These are phyloP conservation scores for Adoxophyes honmai DNA, from an alignment of 1,140 invertebrate species.

Conservation along the genomic window DNA sequence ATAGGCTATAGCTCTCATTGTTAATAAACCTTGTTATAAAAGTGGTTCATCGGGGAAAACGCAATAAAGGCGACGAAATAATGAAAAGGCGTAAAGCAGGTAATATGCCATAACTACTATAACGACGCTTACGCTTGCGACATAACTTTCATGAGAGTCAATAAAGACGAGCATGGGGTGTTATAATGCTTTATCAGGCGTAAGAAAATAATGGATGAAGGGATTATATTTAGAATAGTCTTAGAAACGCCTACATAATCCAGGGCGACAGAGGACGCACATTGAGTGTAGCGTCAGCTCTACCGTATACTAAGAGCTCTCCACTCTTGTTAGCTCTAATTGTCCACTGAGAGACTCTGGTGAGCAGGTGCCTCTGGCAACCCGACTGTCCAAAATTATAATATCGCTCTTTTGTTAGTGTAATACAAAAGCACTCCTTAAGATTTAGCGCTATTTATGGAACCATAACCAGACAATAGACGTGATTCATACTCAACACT, in stretches of 20 bases:
- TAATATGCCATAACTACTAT: slow-evolving; percentile 18
- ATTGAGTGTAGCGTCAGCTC: slow-evolving; percentile 19
- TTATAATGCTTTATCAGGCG: slow-evolving; percentile 13
- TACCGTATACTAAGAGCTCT: slow-evolving; percentile 21
- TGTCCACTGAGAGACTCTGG: slow-evolving; percentile 23
- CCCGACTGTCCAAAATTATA: slow-evolving; percentile 23
- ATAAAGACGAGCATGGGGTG: slow-evolving; percentile 9
- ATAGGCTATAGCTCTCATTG: background rate
- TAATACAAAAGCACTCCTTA: slow-evolving; percentile 29
- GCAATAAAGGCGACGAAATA: slow-evolving; percentile 22
- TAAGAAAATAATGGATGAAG: background rate
- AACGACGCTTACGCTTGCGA: slow-evolving; percentile 16
- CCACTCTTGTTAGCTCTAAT: slow-evolving; percentile 32
- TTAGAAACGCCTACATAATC: background rate
- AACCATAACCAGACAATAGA: slow-evolving; percentile 37
- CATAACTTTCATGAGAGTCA: slow-evolving; percentile 14
- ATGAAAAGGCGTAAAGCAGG: slow-evolving; percentile 19
- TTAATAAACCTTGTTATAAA: slow-evolving; percentile 19
- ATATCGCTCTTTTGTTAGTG: slow-evolving; percentile 21
- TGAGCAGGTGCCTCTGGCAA: slow-evolving; percentile 17
- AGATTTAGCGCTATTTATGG: slow-evolving; percentile 41
- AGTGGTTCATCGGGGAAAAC: slow-evolving; percentile 13
- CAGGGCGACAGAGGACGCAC: slow-evolving; percentile 22
- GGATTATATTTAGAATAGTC: slow-evolving; percentile 15
- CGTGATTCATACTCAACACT: slow-evolving; percentile 35